These are phyloP conservation scores for Lottia scabra DNA, from an alignment of 2,888 invertebrate genomes.

Conservation along the genomic window DNA sequence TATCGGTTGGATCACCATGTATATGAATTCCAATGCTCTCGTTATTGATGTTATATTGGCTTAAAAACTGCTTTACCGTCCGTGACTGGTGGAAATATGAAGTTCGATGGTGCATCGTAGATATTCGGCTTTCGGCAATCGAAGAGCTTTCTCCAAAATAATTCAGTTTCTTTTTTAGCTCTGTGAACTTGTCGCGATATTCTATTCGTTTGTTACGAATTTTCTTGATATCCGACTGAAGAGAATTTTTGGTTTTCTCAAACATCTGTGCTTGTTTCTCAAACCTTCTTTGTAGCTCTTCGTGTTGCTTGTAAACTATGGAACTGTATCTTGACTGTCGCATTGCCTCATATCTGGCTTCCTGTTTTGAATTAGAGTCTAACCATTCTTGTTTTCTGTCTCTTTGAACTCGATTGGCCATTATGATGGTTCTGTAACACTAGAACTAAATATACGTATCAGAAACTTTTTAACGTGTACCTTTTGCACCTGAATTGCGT, in stretches of 20 bases:
- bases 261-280: background rate
- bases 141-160: background rate
- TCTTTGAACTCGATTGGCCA: too few relatives aligned
- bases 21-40: background rate
- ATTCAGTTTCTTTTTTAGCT: background rate
- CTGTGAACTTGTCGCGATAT: background rate
- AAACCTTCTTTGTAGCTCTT: background rate
- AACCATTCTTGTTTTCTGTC: too few relatives aligned
- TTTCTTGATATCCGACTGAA: background rate
- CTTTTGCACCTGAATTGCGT: too few relatives aligned
- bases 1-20: background rate
- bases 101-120: background rate
- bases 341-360: background rate
- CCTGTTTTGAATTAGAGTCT: background rate
- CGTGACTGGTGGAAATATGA: background rate
- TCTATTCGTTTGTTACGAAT: background rate
- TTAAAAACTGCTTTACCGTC: background rate
- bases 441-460: too few relatives aligned
- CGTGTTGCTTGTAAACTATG: background rate
- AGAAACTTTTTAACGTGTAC: too few relatives aligned
- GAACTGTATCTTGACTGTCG: conserved; percentile 1
- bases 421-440: too few relatives aligned
- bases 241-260: background rate
- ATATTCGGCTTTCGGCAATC: background rate
- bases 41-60: background rate